phyloP scores from a whole-genome alignment of 1,140 invertebrate species.

The Bombus huntii region DNA sequence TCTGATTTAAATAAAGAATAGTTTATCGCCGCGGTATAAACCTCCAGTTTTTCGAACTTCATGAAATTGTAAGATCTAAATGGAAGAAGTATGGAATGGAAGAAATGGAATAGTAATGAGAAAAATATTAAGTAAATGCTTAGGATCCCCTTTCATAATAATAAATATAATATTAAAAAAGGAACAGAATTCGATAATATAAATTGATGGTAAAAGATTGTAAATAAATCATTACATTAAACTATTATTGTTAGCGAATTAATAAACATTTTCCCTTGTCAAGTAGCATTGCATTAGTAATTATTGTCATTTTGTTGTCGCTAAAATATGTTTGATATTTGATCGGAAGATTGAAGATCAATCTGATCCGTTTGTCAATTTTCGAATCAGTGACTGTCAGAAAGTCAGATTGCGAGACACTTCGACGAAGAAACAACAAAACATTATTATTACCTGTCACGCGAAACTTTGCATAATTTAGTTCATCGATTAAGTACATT shows the following conservation, averaged over 20 bases:
- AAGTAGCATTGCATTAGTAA: no score
- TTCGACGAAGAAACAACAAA: neutral
- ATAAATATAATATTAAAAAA: no score
- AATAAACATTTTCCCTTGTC: no score
- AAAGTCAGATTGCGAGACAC: neutral
- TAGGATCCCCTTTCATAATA: neutral
- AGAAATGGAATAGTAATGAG: neutral
- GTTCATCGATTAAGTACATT: neutral
- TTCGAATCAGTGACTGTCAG: conserved; percentile 10
- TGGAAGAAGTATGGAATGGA: neutral
- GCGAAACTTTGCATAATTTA: conserved; percentile 26
- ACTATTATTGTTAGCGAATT: no score
- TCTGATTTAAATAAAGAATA: no score
- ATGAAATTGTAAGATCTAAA: neutral
- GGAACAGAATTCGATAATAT: neutral
- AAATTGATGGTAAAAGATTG: neutral
- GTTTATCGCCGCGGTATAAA: no score
- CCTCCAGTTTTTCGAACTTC: neutral
- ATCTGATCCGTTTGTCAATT: conserved; percentile 11
- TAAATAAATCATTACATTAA: neutral
- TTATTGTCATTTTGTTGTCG: no score
- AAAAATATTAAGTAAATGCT: neutral
- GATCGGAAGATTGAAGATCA: neutral
- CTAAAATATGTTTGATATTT: neutral
- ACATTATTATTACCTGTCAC: conserved; percentile 27